phyloP scores from a whole-genome alignment of 1,140 invertebrate genomes.

The Drosophila tani region DNA sequence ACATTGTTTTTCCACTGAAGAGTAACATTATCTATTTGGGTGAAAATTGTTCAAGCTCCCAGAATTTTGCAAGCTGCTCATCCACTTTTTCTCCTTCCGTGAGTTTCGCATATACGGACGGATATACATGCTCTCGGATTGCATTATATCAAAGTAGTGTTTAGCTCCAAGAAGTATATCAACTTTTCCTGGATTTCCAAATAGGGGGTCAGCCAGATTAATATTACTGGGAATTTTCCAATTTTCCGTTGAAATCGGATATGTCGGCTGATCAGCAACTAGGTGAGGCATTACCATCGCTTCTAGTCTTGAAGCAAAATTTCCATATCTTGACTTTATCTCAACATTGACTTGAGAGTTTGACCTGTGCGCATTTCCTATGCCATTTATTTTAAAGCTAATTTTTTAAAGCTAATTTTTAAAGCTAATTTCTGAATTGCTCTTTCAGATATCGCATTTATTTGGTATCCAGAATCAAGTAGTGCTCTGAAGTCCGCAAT shows the following conservation, averaged over 20 bases:
- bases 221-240: background rate
- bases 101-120: no score
- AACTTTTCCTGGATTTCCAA: conserved; percentile 4
- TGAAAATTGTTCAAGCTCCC: no score
- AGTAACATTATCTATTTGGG: background rate
- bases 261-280: background rate
- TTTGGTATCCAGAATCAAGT: no score
- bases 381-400: background rate
- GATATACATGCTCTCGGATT: background rate
- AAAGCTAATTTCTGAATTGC: no score
- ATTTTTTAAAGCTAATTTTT: no score
- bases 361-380: background rate
- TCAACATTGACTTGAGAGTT: background rate
- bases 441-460: no score
- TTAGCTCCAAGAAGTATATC: conserved; percentile 8
- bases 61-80: no score
- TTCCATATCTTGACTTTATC: background rate
- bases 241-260: background rate
- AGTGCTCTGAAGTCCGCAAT: background rate
- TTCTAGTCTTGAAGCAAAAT: background rate
- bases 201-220: background rate
- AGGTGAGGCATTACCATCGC: background rate
- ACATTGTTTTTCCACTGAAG: conserved; percentile 3
- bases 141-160: conserved; percentile 10
- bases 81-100: no score